A percentile compares a stretch with the other conserved stretches of the same genome.
Evolutionary conservation across 2,888 invertebrate species (phyloP).

Genomic region (Drosophila infuscata): DNA sequence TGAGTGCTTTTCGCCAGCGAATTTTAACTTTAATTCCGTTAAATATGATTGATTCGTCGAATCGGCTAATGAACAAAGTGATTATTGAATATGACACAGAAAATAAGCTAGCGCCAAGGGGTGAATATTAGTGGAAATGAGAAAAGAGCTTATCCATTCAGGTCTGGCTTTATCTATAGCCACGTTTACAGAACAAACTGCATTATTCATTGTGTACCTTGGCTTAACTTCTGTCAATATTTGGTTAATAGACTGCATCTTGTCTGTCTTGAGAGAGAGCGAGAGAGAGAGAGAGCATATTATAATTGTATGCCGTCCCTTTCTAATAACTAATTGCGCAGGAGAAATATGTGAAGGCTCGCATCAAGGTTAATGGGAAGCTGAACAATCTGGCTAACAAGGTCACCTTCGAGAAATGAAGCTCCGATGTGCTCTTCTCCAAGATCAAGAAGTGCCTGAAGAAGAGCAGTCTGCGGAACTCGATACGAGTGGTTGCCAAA

Average conservation of each 20-base stretch:
- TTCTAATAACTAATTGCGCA: no score
- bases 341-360: constrained; percentile 94
- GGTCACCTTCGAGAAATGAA: constrained; percentile 96
- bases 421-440: constrained; percentile 93
- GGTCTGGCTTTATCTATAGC: no score
- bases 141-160: neutral
- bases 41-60: neutral
- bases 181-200: neutral
- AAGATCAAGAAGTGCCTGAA: constrained; percentile 99
- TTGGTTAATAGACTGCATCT: neutral
- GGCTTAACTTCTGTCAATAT: neutral
- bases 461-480: constrained; percentile 99
- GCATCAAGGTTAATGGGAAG: constrained; percentile 98
- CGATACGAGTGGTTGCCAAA: constrained; percentile 99
- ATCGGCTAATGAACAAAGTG: neutral
- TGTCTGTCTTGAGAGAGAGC: neutral
- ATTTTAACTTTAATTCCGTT: neutral
- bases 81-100: neutral
- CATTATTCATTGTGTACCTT: neutral
- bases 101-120: neutral
- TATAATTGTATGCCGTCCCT: no score
- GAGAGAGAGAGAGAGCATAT: no score
- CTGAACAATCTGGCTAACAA: constrained; percentile 97
- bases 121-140: neutral
- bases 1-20: neutral